phyloP scores from a whole-genome alignment of 2,797 vertebrate species.

The Sciurus vulgaris region DNA sequence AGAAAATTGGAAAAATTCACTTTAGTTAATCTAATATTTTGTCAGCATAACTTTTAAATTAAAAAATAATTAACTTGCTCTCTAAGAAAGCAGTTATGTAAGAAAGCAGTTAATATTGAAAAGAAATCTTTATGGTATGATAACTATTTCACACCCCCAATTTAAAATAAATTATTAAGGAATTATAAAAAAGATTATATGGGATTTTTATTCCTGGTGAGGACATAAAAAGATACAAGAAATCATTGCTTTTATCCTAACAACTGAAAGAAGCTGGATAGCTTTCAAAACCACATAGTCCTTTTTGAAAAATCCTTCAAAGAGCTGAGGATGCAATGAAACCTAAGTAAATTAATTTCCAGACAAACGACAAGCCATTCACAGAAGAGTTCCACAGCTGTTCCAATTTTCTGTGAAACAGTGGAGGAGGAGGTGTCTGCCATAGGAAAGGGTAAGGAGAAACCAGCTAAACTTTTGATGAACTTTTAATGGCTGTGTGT shows the following conservation, averaged over 20 bases:
- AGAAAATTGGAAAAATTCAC: background rate
- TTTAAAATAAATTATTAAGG: constrained; percentile 47
- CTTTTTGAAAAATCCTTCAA: constrained; percentile 23
- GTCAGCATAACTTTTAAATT: constrained; percentile 62
- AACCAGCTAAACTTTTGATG: constrained; percentile 61
- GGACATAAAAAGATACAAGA: constrained; percentile 20
- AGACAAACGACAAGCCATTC: constrained; percentile 30
- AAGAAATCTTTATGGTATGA: background rate
- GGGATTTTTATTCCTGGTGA: constrained; percentile 29
- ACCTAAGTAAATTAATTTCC: constrained; percentile 64
- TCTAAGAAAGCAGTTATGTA: background rate
- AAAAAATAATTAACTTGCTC: background rate
- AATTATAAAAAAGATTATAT: background rate
- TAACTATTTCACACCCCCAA: background rate
- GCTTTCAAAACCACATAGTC: constrained; percentile 27
- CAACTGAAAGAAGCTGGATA: background rate
- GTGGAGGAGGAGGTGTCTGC: background rate
- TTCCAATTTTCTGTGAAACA: background rate
- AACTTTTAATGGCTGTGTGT: constrained; percentile 67
- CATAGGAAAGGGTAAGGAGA: background rate
- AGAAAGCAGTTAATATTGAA: background rate
- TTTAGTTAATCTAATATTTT: constrained; percentile 55
- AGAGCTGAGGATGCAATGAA: constrained; percentile 10
- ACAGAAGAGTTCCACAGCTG: constrained; percentile 47
- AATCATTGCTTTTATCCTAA: constrained; percentile 43